Evolutionary conservation across 2,797 vertebrate species (phyloP).

Genomic region (Notamacropus eugenii): DNA sequence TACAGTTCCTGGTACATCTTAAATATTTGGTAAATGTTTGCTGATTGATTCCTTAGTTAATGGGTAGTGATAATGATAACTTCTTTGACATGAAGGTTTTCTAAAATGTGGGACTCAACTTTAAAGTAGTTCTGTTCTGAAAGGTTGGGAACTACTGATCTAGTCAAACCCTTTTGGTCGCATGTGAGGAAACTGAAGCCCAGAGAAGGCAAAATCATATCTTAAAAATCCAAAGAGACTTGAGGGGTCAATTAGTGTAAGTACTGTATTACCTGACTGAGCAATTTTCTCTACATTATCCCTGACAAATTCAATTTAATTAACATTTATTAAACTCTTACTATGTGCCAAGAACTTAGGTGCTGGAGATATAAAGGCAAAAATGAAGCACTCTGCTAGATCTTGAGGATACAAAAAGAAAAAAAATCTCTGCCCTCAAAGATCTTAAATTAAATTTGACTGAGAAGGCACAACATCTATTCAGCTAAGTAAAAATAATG

Average conservation of each 20-base stretch:
- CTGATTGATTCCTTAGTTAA: not conserved
- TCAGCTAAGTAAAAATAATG: not conserved
- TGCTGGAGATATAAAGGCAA: not conserved
- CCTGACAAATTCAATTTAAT: not conserved
- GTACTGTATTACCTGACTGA: not conserved
- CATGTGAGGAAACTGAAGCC: not conserved
- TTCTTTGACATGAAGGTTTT: not conserved
- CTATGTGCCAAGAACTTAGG: not conserved
- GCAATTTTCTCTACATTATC: not conserved
- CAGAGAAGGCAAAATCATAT: not conserved
- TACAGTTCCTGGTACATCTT: not conserved
- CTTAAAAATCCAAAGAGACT: not conserved
- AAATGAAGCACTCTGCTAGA: not conserved
- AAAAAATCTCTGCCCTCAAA: not conserved
- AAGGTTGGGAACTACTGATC: not conserved
- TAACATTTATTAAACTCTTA: not conserved
- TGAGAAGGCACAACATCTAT: not conserved
- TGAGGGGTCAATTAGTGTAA: not conserved
- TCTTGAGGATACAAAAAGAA: not conserved
- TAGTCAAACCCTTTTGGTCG: not conserved
- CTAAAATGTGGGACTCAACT: not conserved
- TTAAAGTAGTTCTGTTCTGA: not conserved
- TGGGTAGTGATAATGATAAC: not conserved
- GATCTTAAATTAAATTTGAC: not conserved
- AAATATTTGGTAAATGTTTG: not conserved